Base-by-base conservation (phyloP, 2,888 invertebrate genomes). In the Plutella xylostella region DNA sequence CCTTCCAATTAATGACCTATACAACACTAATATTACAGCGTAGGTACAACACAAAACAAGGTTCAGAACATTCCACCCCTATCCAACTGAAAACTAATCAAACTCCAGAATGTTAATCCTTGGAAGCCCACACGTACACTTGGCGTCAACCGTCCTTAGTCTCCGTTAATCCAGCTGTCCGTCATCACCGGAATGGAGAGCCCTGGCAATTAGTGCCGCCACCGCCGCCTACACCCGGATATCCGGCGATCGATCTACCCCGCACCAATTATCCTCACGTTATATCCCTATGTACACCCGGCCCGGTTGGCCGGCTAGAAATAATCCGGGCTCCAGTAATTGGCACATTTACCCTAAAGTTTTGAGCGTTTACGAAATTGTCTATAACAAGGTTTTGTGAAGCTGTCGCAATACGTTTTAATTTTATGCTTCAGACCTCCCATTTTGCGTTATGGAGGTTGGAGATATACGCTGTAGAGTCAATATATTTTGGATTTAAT, bases 231-330 rank as follows among this genome's bases (percentile, higher is more conserved):
- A 52, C 54, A 52, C 56, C 54, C 72, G 73, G 70, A 73, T 68
- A 68, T 72, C 75, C 72, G 68, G 63, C 65, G 65, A 68, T 71
- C 67, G 68, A 71, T 70, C 68, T 58, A 60, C 63, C 62, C 60
- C 15, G 54, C 60, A 60, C 63, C 69, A 63, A 72, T 76, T 72
- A 73, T 63, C 58, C 53, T 46, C 50, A 48, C 60, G 57, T 58
- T 61, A 59, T 57, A 57, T 56, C 51, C 58, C 51, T 48, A 33
- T 49, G 43, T 18, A 41, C 30, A 37, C 30, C 30, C 34, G 20
- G 31, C 33, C 42, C 37, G 30, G 30, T 9, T 30, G 30, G 14
- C 34, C 28, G 17, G 30, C 31, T 31, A 18, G 31, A 42, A 31
- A 31, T 19, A 31, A 42, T n/a, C 42, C 42, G 42, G 42, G 42